phyloP scores from a whole-genome alignment of 2,113 vertebrate species.

The Gymnorhina tibicen region DNA sequence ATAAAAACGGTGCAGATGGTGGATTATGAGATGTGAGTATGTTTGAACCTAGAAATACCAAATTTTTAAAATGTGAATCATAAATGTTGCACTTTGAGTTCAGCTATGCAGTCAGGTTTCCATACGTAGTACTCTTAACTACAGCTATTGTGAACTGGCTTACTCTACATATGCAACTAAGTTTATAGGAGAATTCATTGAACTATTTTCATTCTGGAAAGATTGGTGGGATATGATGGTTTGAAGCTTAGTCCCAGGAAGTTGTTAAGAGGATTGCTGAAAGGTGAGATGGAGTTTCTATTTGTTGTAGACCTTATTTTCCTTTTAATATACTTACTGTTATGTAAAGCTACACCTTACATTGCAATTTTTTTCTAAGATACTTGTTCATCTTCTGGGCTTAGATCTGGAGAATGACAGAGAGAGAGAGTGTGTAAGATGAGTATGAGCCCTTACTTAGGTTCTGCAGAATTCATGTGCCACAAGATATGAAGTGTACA shows the following conservation, averaged over 20 bases:
- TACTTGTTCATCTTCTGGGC: not conserved
- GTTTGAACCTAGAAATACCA: not conserved
- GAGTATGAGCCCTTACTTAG: not conserved
- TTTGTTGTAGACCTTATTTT: not conserved
- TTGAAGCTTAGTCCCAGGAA: not conserved
- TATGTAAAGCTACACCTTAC: not conserved
- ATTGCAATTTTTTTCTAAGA: not conserved
- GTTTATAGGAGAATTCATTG: not conserved
- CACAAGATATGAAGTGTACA: not conserved
- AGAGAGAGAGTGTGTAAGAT: not conserved
- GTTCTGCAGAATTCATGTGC: not conserved
- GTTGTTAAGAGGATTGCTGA: not conserved
- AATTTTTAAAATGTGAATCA: not conserved
- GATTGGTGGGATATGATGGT: not conserved
- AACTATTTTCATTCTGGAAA: not conserved
- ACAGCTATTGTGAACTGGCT: not conserved
- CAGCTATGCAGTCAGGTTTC: not conserved
- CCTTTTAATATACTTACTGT: not conserved
- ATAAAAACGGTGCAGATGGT: slow-evolving; percentile 61
- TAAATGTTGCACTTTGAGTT: not conserved
- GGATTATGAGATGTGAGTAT: slow-evolving; percentile 69
- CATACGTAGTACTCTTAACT: not conserved
- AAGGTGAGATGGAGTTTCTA: not conserved
- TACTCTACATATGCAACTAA: not conserved
- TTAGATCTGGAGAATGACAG: not conserved